These are phyloP conservation scores for Pristionchus fissidentatus DNA, from an alignment of 2,888 invertebrate genomes.

Conservation along the genomic window DNA sequence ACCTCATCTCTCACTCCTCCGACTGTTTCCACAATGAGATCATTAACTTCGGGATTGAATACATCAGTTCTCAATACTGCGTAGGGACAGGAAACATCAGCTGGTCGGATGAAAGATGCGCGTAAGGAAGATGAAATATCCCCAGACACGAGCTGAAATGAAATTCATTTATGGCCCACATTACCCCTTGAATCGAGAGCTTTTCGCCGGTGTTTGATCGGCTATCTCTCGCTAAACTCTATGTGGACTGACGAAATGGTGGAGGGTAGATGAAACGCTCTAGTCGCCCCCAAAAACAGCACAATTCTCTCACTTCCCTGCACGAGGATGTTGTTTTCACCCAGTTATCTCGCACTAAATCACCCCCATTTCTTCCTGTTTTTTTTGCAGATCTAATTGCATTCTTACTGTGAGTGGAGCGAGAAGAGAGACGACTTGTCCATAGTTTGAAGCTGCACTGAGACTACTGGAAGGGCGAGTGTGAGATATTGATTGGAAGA, in stretches of 20 bases:
- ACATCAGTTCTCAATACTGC: neutral
- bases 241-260: no score
- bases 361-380: no score
- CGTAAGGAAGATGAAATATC: neutral
- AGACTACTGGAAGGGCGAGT: slow-evolving; percentile 3
- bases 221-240: neutral
- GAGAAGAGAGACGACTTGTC: neutral
- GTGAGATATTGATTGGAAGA: slow-evolving; percentile 19
- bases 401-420: slow-evolving; percentile 22
- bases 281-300: no score
- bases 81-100: neutral
- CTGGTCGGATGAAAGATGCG: neutral
- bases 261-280: no score
- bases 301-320: no score
- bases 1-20: slow-evolving; percentile 23
- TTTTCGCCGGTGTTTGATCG: neutral
- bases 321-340: no score
- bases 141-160: slow-evolving; percentile 27
- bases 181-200: neutral
- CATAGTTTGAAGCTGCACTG: slow-evolving; percentile 14
- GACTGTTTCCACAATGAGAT: slow-evolving; percentile 17
- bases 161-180: neutral
- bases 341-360: no score
- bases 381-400: neutral
- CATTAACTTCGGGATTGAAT: slow-evolving; percentile 19